phyloP scores from a whole-genome alignment of 2,888 invertebrate species.

The Eupeodes luniger region DNA sequence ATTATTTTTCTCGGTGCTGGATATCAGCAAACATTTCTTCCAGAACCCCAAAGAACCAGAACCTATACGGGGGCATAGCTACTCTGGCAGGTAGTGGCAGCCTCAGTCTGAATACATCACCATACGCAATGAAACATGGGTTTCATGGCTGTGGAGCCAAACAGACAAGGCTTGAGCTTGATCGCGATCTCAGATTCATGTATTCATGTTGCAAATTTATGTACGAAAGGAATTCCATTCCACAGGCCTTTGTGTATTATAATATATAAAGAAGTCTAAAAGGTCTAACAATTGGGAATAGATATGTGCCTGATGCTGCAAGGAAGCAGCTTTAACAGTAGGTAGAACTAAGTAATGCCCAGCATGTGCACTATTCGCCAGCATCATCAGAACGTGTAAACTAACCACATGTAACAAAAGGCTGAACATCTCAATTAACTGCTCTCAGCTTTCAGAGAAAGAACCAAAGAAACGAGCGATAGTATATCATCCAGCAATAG shows the following conservation, averaged over 20 bases:
- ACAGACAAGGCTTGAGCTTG: slow-evolving; percentile 24
- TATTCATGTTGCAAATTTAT: slow-evolving; percentile 76
- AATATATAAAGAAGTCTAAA: slow-evolving; percentile 2
- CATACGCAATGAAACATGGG: slow-evolving; percentile 74
- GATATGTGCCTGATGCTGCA: slow-evolving; percentile 22
- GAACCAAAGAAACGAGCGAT: slow-evolving; percentile 26
- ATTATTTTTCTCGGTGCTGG: slow-evolving; percentile 45
- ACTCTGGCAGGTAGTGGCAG: slow-evolving; percentile 18
- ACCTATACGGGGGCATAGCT: background rate
- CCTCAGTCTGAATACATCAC: slow-evolving; percentile 67
- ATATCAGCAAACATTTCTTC: slow-evolving; percentile 13
- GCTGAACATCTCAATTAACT: slow-evolving; percentile 77
- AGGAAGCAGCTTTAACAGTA: slow-evolving; percentile 12
- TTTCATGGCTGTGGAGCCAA: slow-evolving; percentile 44
- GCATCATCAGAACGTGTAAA: slow-evolving; percentile 62
- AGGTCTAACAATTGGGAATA: slow-evolving; percentile 63
- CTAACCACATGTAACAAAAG: slow-evolving; percentile 76
- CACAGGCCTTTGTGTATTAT: slow-evolving; percentile 44
- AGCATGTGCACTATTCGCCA: slow-evolving; percentile 69
- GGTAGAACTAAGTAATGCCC: slow-evolving; percentile 34
- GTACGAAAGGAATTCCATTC: slow-evolving; percentile 73
- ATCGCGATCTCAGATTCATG: slow-evolving; percentile 74
- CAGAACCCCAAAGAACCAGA: background rate
- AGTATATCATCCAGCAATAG: background rate
- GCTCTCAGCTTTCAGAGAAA: slow-evolving; percentile 55